Evolutionary conservation across 2,888 invertebrate genomes (phyloP), one percentile per base, ranked within the genome.

Genomic region (Halictus ligatus): DNA sequence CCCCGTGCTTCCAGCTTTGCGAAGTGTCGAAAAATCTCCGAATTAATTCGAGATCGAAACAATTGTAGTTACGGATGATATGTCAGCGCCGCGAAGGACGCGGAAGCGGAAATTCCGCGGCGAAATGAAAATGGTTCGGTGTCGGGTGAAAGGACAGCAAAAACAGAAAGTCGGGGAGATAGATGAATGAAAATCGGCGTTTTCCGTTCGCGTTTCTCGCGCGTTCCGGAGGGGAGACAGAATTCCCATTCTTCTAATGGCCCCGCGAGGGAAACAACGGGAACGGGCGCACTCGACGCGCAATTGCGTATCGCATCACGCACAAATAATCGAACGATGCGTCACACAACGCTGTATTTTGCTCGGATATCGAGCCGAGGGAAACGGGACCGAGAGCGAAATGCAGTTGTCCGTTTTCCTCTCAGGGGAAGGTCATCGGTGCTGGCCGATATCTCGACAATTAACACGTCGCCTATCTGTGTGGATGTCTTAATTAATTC

Each of bases 321-420:
- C 75, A 78, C 71, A 60, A 84, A 78, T 81, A 74, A 86, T 81
- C 84, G 86, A 81, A 86, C 80, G 84, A 83, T 87, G 85, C 85
- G 86, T 85, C 86, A 82, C 15, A 21, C 74, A 46, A 43, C 12
- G 43, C 21, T 75, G 43, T 78, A 77, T 81, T 81, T 78, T 78
- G 75, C 80, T 46, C 64, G 54, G 54, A 73, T 67, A 21, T 64
- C 60, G 50, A 13, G 18, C 18, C 40, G 29, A n/a, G 54, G 46
- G 43, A 67, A 74, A 60, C 21, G 21, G 21, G 73, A 69, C 25
- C 46, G 75, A 29, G 58, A 18, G 4, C 35, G 25, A 46, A 78
- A 75, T 75, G 35, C 35, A 75, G 78, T 67, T 54, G 48, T 13
- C 21, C 60, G 67, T 1, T 67, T 35, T 67, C 21, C 29, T 64